Evolutionary conservation across 2,113 vertebrate genomes (phyloP).

Genomic region (Synodontis membranacea): DNA sequence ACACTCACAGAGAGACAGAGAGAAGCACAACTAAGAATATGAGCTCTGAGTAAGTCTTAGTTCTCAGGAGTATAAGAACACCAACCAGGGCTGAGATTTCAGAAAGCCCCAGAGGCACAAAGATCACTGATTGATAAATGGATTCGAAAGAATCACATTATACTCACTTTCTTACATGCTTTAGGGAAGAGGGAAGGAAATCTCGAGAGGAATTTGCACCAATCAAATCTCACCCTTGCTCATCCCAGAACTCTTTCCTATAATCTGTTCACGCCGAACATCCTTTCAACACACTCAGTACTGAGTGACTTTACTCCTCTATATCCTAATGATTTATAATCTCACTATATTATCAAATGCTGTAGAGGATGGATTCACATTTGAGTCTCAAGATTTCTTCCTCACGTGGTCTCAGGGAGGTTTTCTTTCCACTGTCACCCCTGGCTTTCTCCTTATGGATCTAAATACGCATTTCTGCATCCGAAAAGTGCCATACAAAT

Average conservation of each 20-base stretch:
- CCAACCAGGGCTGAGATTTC: neutral
- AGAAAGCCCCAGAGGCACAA: neutral
- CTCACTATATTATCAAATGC: neutral
- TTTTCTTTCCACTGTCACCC: neutral
- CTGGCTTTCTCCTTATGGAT: neutral
- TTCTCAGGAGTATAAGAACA: neutral
- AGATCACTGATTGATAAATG: neutral
- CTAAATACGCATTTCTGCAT: neutral
- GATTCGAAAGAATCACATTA: neutral
- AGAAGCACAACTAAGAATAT: neutral
- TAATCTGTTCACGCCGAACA: neutral
- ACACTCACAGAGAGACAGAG: neutral
- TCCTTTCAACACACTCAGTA: neutral
- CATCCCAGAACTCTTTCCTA: neutral
- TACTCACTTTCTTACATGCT: neutral
- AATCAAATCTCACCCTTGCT: neutral
- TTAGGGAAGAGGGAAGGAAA: neutral
- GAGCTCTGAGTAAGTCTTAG: neutral
- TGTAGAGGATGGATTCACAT: neutral
- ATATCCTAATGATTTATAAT: neutral
- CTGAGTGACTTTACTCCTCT: neutral
- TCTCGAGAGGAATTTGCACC: neutral
- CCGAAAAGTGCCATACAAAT: too few species aligned
- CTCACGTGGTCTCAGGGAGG: neutral
- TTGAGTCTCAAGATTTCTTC: neutral